A percentile compares a stretch with the other conserved stretches of the same genome.
These are phyloP conservation scores for Urosaurus nigricauda DNA, from an alignment of 2,797 vertebrate genomes.

Conservation along the genomic window DNA sequence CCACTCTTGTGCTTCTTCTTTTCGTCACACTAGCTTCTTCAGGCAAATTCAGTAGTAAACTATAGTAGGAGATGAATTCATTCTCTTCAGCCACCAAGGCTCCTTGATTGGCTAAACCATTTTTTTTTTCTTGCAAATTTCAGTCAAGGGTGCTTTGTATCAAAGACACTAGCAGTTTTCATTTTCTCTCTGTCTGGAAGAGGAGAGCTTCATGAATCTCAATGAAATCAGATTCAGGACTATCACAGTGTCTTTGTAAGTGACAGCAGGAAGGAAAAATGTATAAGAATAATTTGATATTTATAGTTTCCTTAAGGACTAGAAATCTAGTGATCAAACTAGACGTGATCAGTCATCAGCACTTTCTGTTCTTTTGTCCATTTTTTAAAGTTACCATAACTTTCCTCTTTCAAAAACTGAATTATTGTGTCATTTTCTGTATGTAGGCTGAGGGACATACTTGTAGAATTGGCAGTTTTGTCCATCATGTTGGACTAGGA, in stretches of 20 bases:
- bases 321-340: not conserved
- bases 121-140: rapidly evolving
- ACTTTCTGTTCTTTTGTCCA: not conserved
- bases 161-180: not conserved
- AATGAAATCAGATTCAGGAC: not conserved
- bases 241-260: not conserved
- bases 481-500: not conserved
- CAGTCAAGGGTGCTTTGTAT: not conserved
- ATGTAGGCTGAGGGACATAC: not conserved
- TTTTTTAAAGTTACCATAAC: not conserved
- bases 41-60: not conserved
- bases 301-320: not conserved
- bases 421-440: not conserved
- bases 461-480: not conserved
- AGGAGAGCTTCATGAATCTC: not conserved
- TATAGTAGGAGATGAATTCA: not conserved
- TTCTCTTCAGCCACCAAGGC: not conserved
- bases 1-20: not conserved
- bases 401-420: not conserved
- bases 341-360: not conserved
- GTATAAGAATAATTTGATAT: not conserved
- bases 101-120: not conserved
- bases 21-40: not conserved
- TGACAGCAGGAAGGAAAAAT: not conserved
- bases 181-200: slow-evolving; percentile 12